Conservation (phyloP, 2,888 invertebrate genomes). For the Apotomis capreana region DNA sequence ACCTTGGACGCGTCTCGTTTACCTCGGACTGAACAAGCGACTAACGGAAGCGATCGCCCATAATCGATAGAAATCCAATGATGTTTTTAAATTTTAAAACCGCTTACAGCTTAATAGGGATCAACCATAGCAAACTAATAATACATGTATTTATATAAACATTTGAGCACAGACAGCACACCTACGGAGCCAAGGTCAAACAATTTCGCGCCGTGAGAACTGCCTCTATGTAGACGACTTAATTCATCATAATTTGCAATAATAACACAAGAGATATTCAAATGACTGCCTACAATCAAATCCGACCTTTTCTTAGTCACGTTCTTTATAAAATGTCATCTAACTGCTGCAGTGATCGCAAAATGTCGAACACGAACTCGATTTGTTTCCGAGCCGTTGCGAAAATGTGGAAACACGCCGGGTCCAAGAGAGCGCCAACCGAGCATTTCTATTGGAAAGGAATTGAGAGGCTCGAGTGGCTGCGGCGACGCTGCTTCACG, state of each 20-base stretch:
- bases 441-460: constrained; percentile 55
- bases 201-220: constrained; percentile 79
- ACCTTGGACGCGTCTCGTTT: constrained; percentile 80
- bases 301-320: constrained; percentile 82
- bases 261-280: constrained; percentile 80
- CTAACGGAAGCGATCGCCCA: constrained; percentile 75
- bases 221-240: constrained; percentile 73
- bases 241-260: constrained; percentile 80
- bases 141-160: constrained; percentile 47
- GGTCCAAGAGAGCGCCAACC: constrained; percentile 57
- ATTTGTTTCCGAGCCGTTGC: constrained; percentile 76
- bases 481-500: constrained; percentile 54
- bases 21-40: constrained; percentile 74
- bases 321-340: constrained; percentile 82
- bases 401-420: constrained; percentile 73
- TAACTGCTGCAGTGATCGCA: constrained; percentile 77
- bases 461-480: constrained; percentile 47
- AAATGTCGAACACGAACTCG: constrained; percentile 82
- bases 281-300: constrained; percentile 82
- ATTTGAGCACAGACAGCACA: constrained; percentile 55
- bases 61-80: constrained; percentile 71
- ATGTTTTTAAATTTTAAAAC: constrained; percentile 54
- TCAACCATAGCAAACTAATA: constrained; percentile 12
- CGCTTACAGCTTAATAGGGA: constrained; percentile 7
- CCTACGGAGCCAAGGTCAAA: constrained; percentile 73